Evolutionary conservation across 1,140 invertebrate genomes (phyloP), one percentile per base, ranked within the genome.

Genomic region (Cotesia typhae): DNA sequence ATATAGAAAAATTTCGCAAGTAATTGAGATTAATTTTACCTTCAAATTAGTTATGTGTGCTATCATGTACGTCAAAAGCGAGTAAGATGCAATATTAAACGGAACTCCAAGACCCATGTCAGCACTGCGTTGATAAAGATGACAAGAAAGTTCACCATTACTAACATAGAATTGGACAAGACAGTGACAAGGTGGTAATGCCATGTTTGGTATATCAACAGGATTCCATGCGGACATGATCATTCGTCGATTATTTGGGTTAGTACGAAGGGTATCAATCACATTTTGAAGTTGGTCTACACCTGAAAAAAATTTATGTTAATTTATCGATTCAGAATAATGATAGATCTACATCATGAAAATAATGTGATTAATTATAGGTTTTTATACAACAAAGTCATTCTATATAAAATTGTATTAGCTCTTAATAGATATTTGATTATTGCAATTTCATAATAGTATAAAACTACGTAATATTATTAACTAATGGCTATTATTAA

Each of bases 41-140:
- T 96, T 92, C 5, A 98, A 87, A 53, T 90, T 91, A 38, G 95
- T 97, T 1, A 98, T 90, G 84, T 98, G 94, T 51, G 97, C 97
- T 78, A 99, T 94, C 95, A 99, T 98, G 78, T 93, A 92, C 6
- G 95, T 98, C 0, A 99, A 88, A 7, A 99, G 81, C 3, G 96
- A 91, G 87, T 99, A 99, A 77, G 95, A 98, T 36, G 97, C 96
- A 79, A 99, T 97, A 84, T 99, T 99, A 84, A 99, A 99, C n/a
- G 97, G 97, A 1, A 99, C 96, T 35, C 97, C 97, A 3, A 99
- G 87, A 3, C 97, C 97, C 92, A 99, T 95, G 86, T 99, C 97
- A 17, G 95, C 97, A 76, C 96, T 98, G 75, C 97, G 88, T 86
- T 99, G 97, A 86, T 98, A 98, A 71, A 99, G 83, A 80, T 96